These are phyloP conservation scores for Collichthys lucidus DNA, from an alignment of 2,113 vertebrate species.

Conservation along the genomic window DNA sequence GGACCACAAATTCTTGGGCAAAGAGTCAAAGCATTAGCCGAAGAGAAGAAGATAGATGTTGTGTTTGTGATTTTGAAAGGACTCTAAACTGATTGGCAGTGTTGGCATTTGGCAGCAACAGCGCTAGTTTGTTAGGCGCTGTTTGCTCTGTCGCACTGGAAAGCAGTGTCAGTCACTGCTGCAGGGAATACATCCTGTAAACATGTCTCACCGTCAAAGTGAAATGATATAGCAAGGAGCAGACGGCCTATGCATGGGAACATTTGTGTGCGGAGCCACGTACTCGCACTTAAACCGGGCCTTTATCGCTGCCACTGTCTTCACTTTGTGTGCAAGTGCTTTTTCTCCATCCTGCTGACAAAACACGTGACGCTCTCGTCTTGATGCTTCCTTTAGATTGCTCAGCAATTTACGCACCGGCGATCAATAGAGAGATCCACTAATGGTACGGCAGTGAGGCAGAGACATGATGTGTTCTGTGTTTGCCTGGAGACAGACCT, in stretches of 20 bases:
- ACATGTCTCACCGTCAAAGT: conserved; percentile 40
- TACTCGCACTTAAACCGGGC: not conserved
- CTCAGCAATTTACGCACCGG: conserved; percentile 61
- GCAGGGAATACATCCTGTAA: conserved; percentile 13
- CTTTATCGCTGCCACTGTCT: conserved; percentile 41
- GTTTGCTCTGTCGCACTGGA: conserved; percentile 44
- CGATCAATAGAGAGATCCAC: conserved; percentile 78
- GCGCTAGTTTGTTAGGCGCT: conserved; percentile 41
- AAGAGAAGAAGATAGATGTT: conserved; percentile 45
- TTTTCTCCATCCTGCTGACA: conserved; percentile 54
- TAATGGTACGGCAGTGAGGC: conserved; percentile 77
- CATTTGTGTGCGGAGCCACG: conserved; percentile 6
- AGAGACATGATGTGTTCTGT: conserved; percentile 69
- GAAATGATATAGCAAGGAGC: conserved; percentile 28
- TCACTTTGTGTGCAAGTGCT: conserved; percentile 18
- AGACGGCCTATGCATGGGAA: conserved; percentile 21
- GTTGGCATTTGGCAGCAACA: conserved; percentile 60
- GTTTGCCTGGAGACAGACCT: conserved; percentile 72
- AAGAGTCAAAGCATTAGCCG: conserved; percentile 44
- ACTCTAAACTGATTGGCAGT: conserved; percentile 68
- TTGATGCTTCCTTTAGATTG: conserved; percentile 66
- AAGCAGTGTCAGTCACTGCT: conserved; percentile 21
- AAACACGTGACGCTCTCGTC: conserved; percentile 46
- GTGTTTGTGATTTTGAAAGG: conserved; percentile 52
- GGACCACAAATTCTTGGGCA: conserved; percentile 26